These are phyloP conservation scores for Diplazon laetatorius DNA, from an alignment of 2,888 invertebrate genomes.

Conservation along the genomic window DNA sequence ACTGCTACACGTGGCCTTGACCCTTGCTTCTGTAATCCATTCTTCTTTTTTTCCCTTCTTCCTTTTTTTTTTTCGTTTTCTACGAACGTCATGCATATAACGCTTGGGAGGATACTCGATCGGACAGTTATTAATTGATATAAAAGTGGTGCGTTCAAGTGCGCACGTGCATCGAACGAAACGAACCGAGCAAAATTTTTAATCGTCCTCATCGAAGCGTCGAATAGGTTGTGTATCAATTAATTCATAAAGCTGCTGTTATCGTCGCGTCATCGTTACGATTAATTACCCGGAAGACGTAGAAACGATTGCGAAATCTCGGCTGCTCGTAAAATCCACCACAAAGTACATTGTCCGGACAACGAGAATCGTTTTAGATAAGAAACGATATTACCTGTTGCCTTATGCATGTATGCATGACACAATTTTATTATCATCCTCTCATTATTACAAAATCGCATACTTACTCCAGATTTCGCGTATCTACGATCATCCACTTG, in stretches of 20 bases:
- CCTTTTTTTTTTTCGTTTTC: constrained; percentile 33
- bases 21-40: background rate
- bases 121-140: constrained; percentile 60
- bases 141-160: constrained; percentile 35
- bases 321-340: background rate
- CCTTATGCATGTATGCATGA: constrained; percentile 9
- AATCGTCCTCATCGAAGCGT: constrained; percentile 36
- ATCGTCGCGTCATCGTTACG: background rate
- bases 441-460: constrained; percentile 10
- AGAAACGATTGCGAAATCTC: background rate
- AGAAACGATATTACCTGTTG: constrained; percentile 29
- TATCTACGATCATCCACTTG: constrained; percentile 10
- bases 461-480: background rate
- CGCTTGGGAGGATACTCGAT: constrained; percentile 43
- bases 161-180: constrained; percentile 53
- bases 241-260: constrained; percentile 2
- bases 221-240: constrained; percentile 29
- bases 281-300: constrained; percentile 46
- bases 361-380: constrained; percentile 33
- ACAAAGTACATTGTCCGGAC: background rate
- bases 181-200: constrained; percentile 41
- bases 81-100: constrained; percentile 47
- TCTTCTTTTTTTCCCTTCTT: constrained; percentile 11
- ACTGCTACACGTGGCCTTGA: constrained; percentile 33
- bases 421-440: constrained; percentile 9